Evolutionary conservation across 2,888 invertebrate genomes (phyloP).

Genomic region (Tetranychus piercei): DNA sequence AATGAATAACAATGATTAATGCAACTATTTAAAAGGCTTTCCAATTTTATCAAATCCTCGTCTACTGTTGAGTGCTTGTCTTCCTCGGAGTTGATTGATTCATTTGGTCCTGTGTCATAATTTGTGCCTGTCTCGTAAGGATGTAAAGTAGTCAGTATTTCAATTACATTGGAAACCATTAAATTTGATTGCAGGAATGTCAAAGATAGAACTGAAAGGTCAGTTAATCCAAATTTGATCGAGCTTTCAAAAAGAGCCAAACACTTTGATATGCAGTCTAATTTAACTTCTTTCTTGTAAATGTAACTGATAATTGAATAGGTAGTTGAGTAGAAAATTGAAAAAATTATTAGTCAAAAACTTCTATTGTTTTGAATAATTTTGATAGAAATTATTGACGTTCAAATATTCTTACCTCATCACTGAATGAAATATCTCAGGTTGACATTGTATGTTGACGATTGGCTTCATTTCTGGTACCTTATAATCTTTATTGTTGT

Average conservation of each 20-base stretch:
- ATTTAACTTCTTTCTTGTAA: conserved; percentile 44
- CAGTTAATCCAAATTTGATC: conserved; percentile 51
- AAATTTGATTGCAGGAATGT: conserved; percentile 37
- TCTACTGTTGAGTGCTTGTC: not conserved
- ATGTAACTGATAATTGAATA: conserved; percentile 38
- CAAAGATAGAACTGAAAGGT: conserved; percentile 48
- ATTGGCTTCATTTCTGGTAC: not conserved
- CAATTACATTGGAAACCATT: conserved; percentile 5
- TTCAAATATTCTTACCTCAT: conserved; percentile 34
- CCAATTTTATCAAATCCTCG: conserved; percentile 16
- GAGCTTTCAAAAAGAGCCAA: conserved; percentile 52
- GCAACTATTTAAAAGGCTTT: conserved; percentile 41
- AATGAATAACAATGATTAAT: conserved; percentile 47
- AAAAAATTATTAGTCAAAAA: not conserved
- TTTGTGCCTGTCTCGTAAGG: not conserved
- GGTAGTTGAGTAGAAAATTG: not conserved
- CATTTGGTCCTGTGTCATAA: not conserved
- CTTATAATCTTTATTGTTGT: conserved; percentile 26
- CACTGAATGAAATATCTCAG: conserved; percentile 47
- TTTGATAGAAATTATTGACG: not conserved
- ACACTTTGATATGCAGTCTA: conserved; percentile 46
- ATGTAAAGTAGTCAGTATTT: conserved; percentile 19
- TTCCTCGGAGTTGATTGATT: not conserved
- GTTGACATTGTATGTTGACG: conserved; percentile 33
- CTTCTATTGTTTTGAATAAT: not conserved